A percentile compares a stretch with the other conserved stretches of the same genome.
Evolutionary conservation across 2,797 vertebrate genomes (phyloP).

Genomic region (Sebastes itinus): DNA sequence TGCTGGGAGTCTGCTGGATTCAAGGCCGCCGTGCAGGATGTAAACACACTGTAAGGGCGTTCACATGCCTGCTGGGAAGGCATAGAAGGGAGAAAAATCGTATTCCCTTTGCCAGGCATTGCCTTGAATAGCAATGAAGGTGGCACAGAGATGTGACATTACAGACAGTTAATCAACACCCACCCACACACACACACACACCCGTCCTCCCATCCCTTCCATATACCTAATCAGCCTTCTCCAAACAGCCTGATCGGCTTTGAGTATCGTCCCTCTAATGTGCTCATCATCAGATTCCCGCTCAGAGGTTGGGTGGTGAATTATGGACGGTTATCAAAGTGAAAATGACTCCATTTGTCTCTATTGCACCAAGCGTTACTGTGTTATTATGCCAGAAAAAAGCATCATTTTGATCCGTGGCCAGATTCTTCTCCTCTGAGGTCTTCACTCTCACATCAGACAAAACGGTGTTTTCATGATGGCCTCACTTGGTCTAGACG

Average conservation of each 20-base stretch:
- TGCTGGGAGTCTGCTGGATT: conserved; percentile 53
- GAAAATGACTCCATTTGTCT: conserved; percentile 55
- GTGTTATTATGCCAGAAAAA: not conserved
- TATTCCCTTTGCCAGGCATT: conserved; percentile 39
- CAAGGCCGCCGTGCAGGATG: conserved; percentile 28
- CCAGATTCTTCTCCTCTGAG: not conserved
- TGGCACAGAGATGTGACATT: conserved; percentile 27
- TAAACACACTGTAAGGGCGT: conserved; percentile 47
- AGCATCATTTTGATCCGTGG: conserved; percentile 2
- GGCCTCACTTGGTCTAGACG: not conserved
- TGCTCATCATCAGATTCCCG: conserved; percentile 11
- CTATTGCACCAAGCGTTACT: not conserved
- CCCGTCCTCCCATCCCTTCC: not conserved
- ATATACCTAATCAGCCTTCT: conserved; percentile 16
- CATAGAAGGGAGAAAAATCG: conserved; percentile 29
- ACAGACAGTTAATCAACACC: conserved; percentile 33
- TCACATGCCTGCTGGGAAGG: conserved; percentile 19
- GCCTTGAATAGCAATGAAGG: conserved; percentile 61
- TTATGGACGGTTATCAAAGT: conserved; percentile 43
- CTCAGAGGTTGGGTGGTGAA: conserved; percentile 29
- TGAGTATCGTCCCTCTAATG: not conserved
- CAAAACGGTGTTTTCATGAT: not conserved
- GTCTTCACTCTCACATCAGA: not conserved
- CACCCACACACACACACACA: not conserved
- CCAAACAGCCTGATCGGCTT: conserved; percentile 11